Evolutionary conservation across 2,797 vertebrate genomes (phyloP), one percentile per base, ranked within the genome.

Genomic region (Macrochelys suwanniensis): DNA sequence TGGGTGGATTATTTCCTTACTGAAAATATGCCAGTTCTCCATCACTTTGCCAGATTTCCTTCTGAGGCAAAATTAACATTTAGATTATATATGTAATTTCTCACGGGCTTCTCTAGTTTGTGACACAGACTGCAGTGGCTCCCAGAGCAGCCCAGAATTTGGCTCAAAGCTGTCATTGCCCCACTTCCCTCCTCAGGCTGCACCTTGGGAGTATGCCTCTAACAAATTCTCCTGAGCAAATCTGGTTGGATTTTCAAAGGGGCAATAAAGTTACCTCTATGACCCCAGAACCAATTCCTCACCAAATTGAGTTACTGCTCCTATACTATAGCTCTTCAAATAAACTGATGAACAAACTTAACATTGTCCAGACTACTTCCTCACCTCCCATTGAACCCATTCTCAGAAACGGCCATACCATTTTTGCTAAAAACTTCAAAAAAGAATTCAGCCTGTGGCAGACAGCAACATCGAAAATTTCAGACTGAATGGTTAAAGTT

Each of bases 191-290:
- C 31, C 33, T 65, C 33, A n/a, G 74, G 56, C 13, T 1, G 2
- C 89, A 56, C 37, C 11, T 31, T 78, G 65, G 33, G 78, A 90
- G 51, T 0, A 0, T 87, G 56, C 56, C 82, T 93, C 59, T 78
- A 91, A 49, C 74, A 96, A 88, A 78, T 80, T 95, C 85, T 68
- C 84, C 57, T 92, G 82, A 96, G 54, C n/a, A 85, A 71, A 93
- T 85, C 59, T 84, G 50, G 80, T 16, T 81, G 68, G 0, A 56
- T 42, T 11, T 31, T 57, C 84, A 84, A 57, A 84, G 28, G 15
- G 71, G 87, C 47, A 94, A 85, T 45, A 94, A 83, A 2, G 47
- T 19, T 1, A 85, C 4, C 42, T 68, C 90, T 86, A 23, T 23
- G n/a, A 71, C 89, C 68, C 80, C 51, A 88, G 54, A 83, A 89